Percentiles rank a stretch among this genome's conserved stretches.
phyloP scores from a whole-genome alignment of 2,797 vertebrate genomes.

The Syngnathus rostellatus region DNA sequence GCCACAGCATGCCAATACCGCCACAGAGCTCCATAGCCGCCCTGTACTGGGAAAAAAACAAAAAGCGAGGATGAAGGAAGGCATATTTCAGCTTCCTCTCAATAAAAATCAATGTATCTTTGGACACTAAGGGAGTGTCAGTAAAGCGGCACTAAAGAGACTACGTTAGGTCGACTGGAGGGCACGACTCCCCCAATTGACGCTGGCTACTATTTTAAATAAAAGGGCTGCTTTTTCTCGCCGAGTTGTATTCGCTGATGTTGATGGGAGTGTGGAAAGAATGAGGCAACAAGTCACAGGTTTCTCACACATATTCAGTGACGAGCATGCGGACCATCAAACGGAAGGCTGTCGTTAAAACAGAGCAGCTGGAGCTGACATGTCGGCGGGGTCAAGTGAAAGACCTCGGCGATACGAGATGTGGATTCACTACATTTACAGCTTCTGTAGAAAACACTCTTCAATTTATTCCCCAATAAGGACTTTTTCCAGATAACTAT shows the following conservation, averaged over 20 bases:
- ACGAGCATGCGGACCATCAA: conserved; percentile 50
- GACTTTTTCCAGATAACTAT: background rate
- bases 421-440: background rate
- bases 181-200: conserved; percentile 41
- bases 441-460: conserved; percentile 9
- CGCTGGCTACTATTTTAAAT: conserved; percentile 14
- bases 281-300: conserved; percentile 34
- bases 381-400: conserved; percentile 19
- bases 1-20: conserved; percentile 59
- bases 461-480: conserved; percentile 7
- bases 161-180: conserved; percentile 47
- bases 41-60: conserved; percentile 39
- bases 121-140: conserved; percentile 34
- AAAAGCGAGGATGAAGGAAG: conserved; percentile 22
- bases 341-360: conserved; percentile 62
- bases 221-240: conserved; percentile 5
- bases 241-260: conserved; percentile 24
- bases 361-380: conserved; percentile 58
- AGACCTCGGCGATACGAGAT: conserved; percentile 1
- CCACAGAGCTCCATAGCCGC: conserved; percentile 44
- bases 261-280: conserved; percentile 38
- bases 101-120: conserved; percentile 55
- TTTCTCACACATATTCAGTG: conserved; percentile 70
- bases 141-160: conserved; percentile 48
- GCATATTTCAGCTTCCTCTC: conserved; percentile 36